Base-by-base conservation (phyloP, 2,113 vertebrate species). In the Tragelaphus strepsiceros region DNA sequence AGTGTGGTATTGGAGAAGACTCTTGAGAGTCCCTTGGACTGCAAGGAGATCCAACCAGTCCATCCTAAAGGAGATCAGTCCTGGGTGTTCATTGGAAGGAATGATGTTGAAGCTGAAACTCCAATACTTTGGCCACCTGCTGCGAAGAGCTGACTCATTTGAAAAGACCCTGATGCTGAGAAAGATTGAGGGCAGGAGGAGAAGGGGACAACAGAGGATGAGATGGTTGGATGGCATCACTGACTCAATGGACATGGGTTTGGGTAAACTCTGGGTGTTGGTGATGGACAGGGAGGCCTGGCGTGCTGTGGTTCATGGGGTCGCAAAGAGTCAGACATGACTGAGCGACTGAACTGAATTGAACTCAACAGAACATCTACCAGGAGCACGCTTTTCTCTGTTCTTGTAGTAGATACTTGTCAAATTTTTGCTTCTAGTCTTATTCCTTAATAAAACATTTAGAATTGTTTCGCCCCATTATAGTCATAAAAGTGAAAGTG, bases 221-320 rank as follows among this genome's bases (percentile, higher is more conserved):
- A 35, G 32, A 67, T 67, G 32, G 32, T 5, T 67, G 64, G 64
- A 67, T 67, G 9, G 32, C 64, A 67, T 11, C n/a, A 19, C 17
- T 0, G 4, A 21, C 64, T 67, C 64, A 67, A 1, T 67, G 8
- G 64, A 67, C 32, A 35, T 35, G 17, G 32, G 32, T 10, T n/a
- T n/a, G 64, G 8, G 64, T 67, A 19, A 5, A 10, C 32, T 67
- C 32, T 10, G 7, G 64, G 32, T 19, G 64, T 67, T 67, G 17
- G 32, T 67, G 32, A 35, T 67, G 4, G 64, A 35, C 64, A 67
- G 64, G 32, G 64, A 67, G 64, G 17, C 64, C 64, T 67, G 64
- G 16, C 4, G 2, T 67, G 64, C 32, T 67, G 7, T 0, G 4
- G n/a, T 71, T 35, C n/a, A n/a, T 35, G n/a, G n/a, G 64, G n/a